Conservation (phyloP, 2,888 invertebrate genomes). For the Rhingia campestris region DNA sequence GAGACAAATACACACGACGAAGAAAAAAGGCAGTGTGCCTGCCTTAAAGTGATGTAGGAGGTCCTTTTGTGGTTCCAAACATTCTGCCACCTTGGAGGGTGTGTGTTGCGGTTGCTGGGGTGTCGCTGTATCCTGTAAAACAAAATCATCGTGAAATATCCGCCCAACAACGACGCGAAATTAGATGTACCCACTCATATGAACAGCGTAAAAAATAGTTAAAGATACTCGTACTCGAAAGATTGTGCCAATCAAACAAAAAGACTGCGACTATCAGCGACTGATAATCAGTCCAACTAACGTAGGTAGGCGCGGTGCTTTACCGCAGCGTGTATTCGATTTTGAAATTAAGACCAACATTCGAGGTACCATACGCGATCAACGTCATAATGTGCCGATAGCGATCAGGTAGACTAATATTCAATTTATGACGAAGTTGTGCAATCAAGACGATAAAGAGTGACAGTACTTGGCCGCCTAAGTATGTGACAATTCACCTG, state of each 20-base stretch:
- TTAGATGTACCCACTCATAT: neutral
- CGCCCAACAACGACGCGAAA: constrained; percentile 2
- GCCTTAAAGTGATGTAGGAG: constrained; percentile 14
- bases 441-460: constrained; percentile 14
- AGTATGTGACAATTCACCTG: neutral
- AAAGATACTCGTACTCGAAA: neutral
- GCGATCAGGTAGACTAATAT: constrained; percentile 24
- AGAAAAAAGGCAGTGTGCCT: constrained; percentile 42
- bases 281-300: neutral
- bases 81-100: constrained; percentile 21
- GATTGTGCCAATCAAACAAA: constrained; percentile 12
- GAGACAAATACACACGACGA: neutral
- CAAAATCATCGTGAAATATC: constrained; percentile 12
- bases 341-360: neutral
- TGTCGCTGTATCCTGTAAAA: constrained; percentile 8
- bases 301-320: neutral
- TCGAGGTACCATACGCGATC: neutral
- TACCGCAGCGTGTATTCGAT: constrained; percentile 13
- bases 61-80: constrained; percentile 46
- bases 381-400: constrained; percentile 32
- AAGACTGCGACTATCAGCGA: neutral
- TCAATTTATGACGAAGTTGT: constrained; percentile 37
- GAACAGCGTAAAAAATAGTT: neutral
- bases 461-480: constrained; percentile 4
- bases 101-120: constrained; percentile 37